Conservation (phyloP, 2,797 vertebrate species). For the Pseudomugil tenellus region DNA sequence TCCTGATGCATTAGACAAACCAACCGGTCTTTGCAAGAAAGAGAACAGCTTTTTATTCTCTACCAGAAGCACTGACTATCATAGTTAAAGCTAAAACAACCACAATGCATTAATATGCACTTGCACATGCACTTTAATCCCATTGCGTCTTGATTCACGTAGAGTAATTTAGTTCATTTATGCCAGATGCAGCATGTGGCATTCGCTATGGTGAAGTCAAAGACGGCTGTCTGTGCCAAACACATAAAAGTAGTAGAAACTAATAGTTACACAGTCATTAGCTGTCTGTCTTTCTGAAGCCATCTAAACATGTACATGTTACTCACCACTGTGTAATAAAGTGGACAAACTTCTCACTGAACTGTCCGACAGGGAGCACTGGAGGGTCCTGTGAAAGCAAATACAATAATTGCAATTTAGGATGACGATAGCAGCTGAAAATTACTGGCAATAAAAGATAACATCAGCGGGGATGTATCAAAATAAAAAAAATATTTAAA, state of each 20-base stretch:
- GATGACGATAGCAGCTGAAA: background rate
- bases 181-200: conserved; percentile 37
- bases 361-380: conserved; percentile 92
- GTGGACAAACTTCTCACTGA: conserved; percentile 97
- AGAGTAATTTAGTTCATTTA: conserved; percentile 31
- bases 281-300: background rate
- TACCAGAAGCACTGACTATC: conserved; percentile 17
- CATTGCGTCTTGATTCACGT: conserved; percentile 37
- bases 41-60: conserved; percentile 41
- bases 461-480: background rate
- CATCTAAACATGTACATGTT: conserved; percentile 51
- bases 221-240: conserved; percentile 3
- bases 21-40: conserved; percentile 26
- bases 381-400: conserved; percentile 89
- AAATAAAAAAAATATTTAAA: background rate
- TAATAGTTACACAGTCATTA: conserved; percentile 5
- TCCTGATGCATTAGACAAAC: conserved; percentile 56
- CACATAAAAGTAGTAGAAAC: conserved; percentile 12
- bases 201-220: conserved; percentile 17
- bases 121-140: conserved; percentile 43
- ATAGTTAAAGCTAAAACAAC: conserved; percentile 29
- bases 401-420: background rate
- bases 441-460: background rate
- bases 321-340: conserved; percentile 99
- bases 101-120: conserved; percentile 47